These are phyloP conservation scores for Phthorimaea operculella DNA, from an alignment of 1,140 invertebrate genomes.

Conservation along the genomic window DNA sequence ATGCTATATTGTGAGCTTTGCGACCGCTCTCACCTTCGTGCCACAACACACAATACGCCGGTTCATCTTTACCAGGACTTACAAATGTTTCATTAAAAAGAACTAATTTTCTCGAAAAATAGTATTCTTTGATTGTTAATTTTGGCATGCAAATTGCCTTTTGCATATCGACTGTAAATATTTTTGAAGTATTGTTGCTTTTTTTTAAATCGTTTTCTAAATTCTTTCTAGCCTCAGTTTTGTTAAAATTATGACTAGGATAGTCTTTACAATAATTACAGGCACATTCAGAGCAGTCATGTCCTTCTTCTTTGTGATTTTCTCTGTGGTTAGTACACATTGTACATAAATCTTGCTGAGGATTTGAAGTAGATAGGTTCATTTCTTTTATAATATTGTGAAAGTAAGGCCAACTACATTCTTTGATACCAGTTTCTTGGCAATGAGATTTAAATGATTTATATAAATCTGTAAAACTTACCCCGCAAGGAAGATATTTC, in stretches of 20 bases:
- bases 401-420: slow-evolving; percentile 18
- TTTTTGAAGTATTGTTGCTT: too few species aligned
- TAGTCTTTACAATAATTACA: neutral
- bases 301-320: neutral
- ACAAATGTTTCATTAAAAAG: slow-evolving; percentile 8
- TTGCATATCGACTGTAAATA: too few species aligned
- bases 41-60: neutral
- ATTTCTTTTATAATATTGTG: slow-evolving; percentile 12
- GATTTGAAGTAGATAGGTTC: slow-evolving; percentile 16
- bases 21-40: neutral
- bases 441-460: neutral
- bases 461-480: neutral
- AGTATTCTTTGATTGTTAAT: slow-evolving; percentile 5
- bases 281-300: neutral
- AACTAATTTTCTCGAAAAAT: slow-evolving; percentile 7
- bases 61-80: neutral
- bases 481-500: neutral
- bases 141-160: neutral
- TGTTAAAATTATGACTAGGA: neutral
- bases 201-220: neutral
- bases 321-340: neutral
- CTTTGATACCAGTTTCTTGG: neutral
- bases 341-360: slow-evolving; percentile 15
- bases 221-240: neutral
- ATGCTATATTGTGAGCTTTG: slow-evolving; percentile 6